Evolutionary conservation across 2,797 vertebrate genomes (phyloP).

Genomic region (Sebastes hubbsi): DNA sequence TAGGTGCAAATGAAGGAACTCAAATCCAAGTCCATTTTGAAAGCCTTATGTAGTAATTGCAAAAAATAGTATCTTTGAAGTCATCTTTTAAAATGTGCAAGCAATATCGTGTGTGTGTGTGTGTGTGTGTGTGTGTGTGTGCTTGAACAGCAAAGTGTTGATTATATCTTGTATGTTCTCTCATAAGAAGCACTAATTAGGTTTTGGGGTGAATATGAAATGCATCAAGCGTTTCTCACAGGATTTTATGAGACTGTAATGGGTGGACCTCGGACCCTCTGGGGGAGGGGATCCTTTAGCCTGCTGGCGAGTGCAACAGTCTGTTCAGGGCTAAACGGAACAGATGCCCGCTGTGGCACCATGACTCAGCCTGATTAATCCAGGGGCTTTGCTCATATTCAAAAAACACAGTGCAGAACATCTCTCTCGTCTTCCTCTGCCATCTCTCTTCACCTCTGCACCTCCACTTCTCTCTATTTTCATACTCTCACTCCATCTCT

Average conservation of each 20-base stretch:
- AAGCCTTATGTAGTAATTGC: not conserved
- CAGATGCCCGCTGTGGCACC: constrained; percentile 48
- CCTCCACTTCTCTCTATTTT: constrained; percentile 8
- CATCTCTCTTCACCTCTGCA: constrained; percentile 4
- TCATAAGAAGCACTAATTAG: constrained; percentile 24
- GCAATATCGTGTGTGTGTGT: not conserved
- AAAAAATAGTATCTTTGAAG: not conserved
- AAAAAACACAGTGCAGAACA: constrained; percentile 28
- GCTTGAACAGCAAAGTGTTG: not conserved
- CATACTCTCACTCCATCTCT: not conserved
- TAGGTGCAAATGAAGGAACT: not conserved
- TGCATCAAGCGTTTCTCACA: not conserved
- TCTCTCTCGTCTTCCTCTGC: not conserved
- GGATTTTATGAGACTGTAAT: not conserved
- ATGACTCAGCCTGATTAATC: constrained; percentile 61
- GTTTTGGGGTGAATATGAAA: constrained; percentile 32
- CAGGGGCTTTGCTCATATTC: constrained; percentile 46
- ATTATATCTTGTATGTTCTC: not conserved
- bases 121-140: not conserved
- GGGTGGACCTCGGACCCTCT: not conserved
- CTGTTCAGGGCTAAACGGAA: constrained; percentile 48
- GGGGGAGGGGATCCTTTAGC: constrained; percentile 22
- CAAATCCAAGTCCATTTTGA: not conserved
- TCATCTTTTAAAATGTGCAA: not conserved
- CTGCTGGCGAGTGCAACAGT: constrained; percentile 27